A percentile compares a stretch with the other conserved stretches of the same genome.
Conservation (phyloP, 1,140 invertebrate species). For the Halotydeus destructor region DNA sequence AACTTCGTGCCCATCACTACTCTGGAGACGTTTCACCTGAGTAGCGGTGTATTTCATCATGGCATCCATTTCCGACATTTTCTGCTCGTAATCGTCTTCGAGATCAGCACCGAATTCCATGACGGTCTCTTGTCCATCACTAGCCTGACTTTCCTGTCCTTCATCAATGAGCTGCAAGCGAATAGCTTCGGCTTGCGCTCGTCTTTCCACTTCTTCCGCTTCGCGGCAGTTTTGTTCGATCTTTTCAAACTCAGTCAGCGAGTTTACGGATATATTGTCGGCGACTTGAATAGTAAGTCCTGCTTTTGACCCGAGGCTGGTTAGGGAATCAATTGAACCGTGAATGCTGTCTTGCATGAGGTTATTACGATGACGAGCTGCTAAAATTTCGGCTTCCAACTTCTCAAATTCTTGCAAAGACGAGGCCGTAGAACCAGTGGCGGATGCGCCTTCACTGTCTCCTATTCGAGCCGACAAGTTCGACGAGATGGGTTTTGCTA, state of each 20-base stretch:
- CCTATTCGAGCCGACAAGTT: neutral
- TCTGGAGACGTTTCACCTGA: too few relatives aligned
- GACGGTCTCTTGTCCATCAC: slow-evolving; percentile 42
- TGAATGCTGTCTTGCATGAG: slow-evolving; percentile 17
- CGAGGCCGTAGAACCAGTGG: slow-evolving; percentile 25
- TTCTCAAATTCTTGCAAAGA: slow-evolving; percentile 29
- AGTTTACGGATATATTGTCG: slow-evolving; percentile 72
- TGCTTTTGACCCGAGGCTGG: slow-evolving; percentile 26
- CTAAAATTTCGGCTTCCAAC: slow-evolving; percentile 24
- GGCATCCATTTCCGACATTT: slow-evolving; percentile 48
- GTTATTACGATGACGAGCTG: too few relatives aligned
- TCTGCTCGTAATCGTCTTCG: slow-evolving; percentile 40
- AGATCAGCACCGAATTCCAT: slow-evolving; percentile 25
- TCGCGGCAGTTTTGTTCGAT: slow-evolving; percentile 64
- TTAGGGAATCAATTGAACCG: slow-evolving; percentile 15
- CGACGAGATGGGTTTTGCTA: slow-evolving; percentile 2
- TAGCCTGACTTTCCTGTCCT: slow-evolving; percentile 38
- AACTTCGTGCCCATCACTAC: too few relatives aligned
- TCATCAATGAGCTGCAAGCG: slow-evolving; percentile 47
- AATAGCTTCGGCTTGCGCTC: slow-evolving; percentile 57
- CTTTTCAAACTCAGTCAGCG: slow-evolving; percentile 79
- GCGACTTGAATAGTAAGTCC: slow-evolving; percentile 63
- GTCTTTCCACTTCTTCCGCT: slow-evolving; percentile 50
- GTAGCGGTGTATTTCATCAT: slow-evolving; percentile 42
- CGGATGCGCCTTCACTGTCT: slow-evolving; percentile 23